These are phyloP conservation scores for Gorsachius goisagi DNA, from an alignment of 2,113 vertebrate genomes.

Conservation along the genomic window DNA sequence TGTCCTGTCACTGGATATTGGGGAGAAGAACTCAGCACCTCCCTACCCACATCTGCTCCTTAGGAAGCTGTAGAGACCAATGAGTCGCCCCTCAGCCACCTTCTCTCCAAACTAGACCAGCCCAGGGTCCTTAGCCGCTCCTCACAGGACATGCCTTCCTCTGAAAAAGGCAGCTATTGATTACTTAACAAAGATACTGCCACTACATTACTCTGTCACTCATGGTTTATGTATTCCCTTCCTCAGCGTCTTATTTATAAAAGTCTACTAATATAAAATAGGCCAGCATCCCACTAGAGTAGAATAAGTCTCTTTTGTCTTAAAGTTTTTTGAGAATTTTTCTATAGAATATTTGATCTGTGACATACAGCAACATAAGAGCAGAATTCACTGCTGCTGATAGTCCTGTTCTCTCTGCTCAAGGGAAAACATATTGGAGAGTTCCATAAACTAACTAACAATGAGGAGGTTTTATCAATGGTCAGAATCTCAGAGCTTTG, in stretches of 20 bases:
- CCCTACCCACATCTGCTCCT: not conserved
- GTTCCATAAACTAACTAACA: not conserved
- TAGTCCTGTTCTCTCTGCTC: not conserved
- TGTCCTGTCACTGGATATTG: not conserved
- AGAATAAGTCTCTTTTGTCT: not conserved
- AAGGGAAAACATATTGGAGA: not conserved
- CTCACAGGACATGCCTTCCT: accelerated
- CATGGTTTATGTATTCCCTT: not conserved
- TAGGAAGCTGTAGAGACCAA: not conserved
- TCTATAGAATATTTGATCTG: not conserved
- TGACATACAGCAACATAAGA: not conserved
- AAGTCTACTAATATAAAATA: not conserved
- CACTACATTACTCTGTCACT: not conserved
- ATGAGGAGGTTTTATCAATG: not conserved
- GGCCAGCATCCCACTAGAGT: not conserved
- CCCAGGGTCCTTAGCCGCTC: not conserved
- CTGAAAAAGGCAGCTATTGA: not conserved
- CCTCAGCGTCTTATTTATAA: not conserved
- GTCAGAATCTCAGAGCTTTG: not conserved
- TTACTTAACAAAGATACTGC: not conserved
- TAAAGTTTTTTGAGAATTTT: not conserved
- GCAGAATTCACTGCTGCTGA: not conserved
- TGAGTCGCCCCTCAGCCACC: too few relatives aligned
- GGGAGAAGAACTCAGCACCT: not conserved
- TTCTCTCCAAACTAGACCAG: not conserved